Conservation (phyloP, 2,888 invertebrate species). For the Diadegma fenestrale region DNA sequence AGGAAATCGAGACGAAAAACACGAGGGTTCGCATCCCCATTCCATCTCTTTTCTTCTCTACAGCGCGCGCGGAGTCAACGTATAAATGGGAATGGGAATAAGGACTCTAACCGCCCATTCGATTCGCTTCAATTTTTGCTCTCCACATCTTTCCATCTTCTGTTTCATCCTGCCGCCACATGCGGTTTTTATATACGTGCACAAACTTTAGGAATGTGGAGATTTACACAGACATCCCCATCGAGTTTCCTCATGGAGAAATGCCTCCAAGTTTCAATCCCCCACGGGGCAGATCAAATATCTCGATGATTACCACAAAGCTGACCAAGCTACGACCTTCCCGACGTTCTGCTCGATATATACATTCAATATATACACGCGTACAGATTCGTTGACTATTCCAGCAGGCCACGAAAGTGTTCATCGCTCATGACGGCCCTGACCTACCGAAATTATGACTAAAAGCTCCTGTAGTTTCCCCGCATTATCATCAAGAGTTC, state of each 20-base stretch:
- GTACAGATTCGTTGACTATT: constrained; percentile 24
- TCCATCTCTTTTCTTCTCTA: constrained; percentile 5
- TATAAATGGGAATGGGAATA: constrained; percentile 55
- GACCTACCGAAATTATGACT: constrained; percentile 46
- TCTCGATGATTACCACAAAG: constrained; percentile 75
- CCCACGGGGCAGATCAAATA: constrained; percentile 65
- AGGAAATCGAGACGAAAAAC: constrained; percentile 74
- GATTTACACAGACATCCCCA: background rate
- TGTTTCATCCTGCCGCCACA: constrained; percentile 38
- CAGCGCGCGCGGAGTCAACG: background rate
- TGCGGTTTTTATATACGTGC: constrained; percentile 25
- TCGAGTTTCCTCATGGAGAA: constrained; percentile 26
- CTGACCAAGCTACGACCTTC: constrained; percentile 65
- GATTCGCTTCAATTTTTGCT: constrained; percentile 64
- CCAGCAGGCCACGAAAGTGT: constrained; percentile 62
- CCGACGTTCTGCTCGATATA: constrained; percentile 16
- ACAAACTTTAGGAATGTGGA: background rate
- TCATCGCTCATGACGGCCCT: constrained; percentile 24
- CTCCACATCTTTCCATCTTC: constrained; percentile 37
- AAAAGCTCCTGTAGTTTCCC: constrained; percentile 20
- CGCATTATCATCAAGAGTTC: constrained; percentile 14
- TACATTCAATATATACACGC: background rate
- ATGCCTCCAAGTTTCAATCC: constrained; percentile 35
- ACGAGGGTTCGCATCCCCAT: constrained; percentile 42
- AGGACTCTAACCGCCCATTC: constrained; percentile 60